These are phyloP conservation scores for Cryptus viduatorius DNA, from an alignment of 2,888 invertebrate genomes.

Conservation along the genomic window DNA sequence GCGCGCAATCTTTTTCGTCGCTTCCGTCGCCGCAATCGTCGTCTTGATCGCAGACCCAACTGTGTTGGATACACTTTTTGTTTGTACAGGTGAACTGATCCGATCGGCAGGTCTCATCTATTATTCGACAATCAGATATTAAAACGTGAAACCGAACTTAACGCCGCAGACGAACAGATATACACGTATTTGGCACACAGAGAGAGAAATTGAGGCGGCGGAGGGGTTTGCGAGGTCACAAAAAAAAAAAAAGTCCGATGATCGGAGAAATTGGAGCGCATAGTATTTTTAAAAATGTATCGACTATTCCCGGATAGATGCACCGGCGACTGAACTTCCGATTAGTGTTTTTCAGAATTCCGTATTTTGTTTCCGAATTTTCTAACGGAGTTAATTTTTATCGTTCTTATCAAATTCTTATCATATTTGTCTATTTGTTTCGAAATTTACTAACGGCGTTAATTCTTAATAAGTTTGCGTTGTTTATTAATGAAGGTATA, in stretches of 20 bases:
- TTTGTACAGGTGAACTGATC: conserved; percentile 97
- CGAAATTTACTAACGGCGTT: no score
- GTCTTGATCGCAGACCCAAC: conserved; percentile 95
- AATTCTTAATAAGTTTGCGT: no score
- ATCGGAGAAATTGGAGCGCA: not conserved
- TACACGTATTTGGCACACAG: not conserved
- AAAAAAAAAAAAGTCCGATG: not conserved
- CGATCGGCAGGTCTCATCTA: conserved; percentile 95
- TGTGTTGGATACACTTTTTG: conserved; percentile 94
- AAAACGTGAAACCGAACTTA: no score
- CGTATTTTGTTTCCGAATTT: no score
- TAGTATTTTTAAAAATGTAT: not conserved
- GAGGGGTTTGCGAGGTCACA: not conserved
- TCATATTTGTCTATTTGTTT: no score
- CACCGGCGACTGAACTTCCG: not conserved
- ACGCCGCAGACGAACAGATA: not conserved
- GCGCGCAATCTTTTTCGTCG: conserved; percentile 92
- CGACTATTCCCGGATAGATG: not conserved
- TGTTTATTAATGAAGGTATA: no score
- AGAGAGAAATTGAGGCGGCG: not conserved
- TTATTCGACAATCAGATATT: conserved; percentile 52
- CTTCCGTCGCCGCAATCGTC: conserved; percentile 94
- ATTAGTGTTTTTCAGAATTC: no score
- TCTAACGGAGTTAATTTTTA: no score
- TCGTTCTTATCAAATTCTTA: no score